Conservation (phyloP, 2,113 vertebrate species). For the Peromyscus polionotus region DNA sequence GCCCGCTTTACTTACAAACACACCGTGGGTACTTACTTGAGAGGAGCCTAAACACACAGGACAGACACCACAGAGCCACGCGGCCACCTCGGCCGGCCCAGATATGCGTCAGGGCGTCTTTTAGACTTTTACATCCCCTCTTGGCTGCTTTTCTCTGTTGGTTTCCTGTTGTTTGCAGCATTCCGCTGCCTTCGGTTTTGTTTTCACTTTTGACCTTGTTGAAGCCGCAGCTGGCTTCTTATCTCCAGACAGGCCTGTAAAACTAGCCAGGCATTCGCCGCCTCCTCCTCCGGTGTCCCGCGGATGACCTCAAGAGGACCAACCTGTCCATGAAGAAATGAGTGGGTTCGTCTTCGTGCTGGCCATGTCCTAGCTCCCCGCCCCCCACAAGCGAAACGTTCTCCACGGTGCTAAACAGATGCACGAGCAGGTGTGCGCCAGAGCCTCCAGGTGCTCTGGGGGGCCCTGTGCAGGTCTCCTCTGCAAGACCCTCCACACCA, state of each 20-base stretch:
- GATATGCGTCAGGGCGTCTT: slow-evolving; percentile 52
- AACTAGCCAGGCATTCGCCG: slow-evolving; percentile 69
- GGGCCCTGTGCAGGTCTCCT: background rate
- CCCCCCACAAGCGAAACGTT: background rate
- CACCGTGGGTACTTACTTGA: slow-evolving; percentile 86
- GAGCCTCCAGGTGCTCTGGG: background rate
- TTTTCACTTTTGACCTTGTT: slow-evolving; percentile 86
- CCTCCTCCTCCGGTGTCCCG: slow-evolving; percentile 64
- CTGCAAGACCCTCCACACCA: rapidly evolving
- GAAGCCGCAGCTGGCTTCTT: slow-evolving; percentile 80
- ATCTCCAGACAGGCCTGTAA: slow-evolving; percentile 84
- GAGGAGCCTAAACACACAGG: slow-evolving; percentile 80
- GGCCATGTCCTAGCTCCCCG: background rate
- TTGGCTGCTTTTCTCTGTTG: background rate
- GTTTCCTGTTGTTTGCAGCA: slow-evolving; percentile 27
- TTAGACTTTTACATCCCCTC: slow-evolving; percentile 57
- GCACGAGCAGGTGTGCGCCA: background rate
- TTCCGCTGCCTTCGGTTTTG: slow-evolving; percentile 74
- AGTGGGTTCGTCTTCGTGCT: slow-evolving; percentile 19
- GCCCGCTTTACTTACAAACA: slow-evolving; percentile 89
- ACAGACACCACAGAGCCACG: slow-evolving; percentile 56
- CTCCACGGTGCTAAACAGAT: background rate
- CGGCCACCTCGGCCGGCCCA: slow-evolving; percentile 1
- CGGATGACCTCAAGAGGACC: slow-evolving; percentile 76
- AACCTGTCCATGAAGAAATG: slow-evolving; percentile 56